Evolutionary conservation across 2,113 vertebrate species (phyloP).

Genomic region (Callorhinus ursinus): DNA sequence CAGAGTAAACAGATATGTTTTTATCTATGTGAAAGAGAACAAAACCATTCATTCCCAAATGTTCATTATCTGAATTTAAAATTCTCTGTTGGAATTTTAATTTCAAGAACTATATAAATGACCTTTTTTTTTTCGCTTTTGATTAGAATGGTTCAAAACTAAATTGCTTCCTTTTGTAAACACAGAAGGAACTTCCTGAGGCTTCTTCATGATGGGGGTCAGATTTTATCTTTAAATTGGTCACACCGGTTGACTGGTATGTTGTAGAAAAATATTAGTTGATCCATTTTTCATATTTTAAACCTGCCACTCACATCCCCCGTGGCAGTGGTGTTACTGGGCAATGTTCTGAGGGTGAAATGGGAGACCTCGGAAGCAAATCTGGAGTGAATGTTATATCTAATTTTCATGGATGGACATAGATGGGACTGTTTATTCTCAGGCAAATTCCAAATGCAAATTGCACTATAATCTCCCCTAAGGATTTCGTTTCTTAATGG

Average conservation of each 20-base stretch:
- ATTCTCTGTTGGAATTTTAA: neutral
- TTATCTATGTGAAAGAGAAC: neutral
- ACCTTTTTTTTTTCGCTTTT: neutral
- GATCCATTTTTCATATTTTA: neutral
- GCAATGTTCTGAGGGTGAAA: rapidly evolving
- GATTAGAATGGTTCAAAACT: neutral
- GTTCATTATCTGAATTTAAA: neutral
- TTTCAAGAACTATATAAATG: neutral
- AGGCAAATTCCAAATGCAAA: constrained; percentile 15
- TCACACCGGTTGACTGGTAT: neutral
- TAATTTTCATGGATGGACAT: neutral
- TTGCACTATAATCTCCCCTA: neutral
- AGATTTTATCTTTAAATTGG: neutral
- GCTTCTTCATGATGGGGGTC: neutral
- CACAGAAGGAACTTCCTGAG: neutral
- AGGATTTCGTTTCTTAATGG: neutral
- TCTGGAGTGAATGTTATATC: neutral
- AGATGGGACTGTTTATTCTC: neutral
- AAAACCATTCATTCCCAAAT: neutral
- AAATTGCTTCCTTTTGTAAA: neutral
- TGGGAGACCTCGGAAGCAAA: rapidly evolving
- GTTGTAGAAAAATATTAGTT: neutral
- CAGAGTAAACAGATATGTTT: neutral
- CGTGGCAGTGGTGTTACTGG: rapidly evolving
- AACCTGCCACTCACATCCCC: rapidly evolving